Percentiles rank a stretch among this genome's conserved stretches.
Evolutionary conservation across 2,797 vertebrate species (phyloP).

Genomic region (Poecilia wingei): DNA sequence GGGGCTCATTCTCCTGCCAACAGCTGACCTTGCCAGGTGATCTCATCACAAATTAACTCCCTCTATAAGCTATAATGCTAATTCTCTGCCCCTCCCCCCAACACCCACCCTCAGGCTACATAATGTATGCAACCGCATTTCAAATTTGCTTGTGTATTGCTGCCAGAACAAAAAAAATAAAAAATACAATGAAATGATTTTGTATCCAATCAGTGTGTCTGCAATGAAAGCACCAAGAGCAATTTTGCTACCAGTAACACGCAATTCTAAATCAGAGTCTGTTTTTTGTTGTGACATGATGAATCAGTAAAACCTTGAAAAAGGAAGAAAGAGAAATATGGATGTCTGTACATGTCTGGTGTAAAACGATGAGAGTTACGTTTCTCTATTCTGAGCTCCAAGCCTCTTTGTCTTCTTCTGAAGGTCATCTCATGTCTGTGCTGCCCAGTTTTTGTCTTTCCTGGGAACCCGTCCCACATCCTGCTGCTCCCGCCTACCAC

Average conservation of each 20-base stretch:
- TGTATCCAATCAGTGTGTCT: conserved; percentile 33
- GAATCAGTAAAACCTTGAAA: conserved; percentile 49
- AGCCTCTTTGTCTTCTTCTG: conserved; percentile 61
- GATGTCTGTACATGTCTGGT: conserved; percentile 45
- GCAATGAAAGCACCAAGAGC: conserved; percentile 14
- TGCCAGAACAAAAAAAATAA: neutral
- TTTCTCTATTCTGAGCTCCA: conserved; percentile 71
- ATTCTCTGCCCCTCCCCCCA: conserved; percentile 35
- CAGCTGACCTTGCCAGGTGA: conserved; percentile 67
- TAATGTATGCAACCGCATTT: conserved; percentile 18
- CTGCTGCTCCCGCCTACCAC: conserved; percentile 56
- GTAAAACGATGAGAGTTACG: conserved; percentile 56
- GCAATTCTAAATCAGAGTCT: conserved; percentile 58
- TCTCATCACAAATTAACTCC: conserved; percentile 67
- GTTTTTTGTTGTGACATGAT: conserved; percentile 40
- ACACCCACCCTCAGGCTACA: conserved; percentile 10
- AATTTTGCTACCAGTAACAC: conserved; percentile 51
- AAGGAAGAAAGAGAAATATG: conserved; percentile 19
- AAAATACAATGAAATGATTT: conserved; percentile 39
- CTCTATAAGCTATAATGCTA: conserved; percentile 51
- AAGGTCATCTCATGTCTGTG: conserved; percentile 72
- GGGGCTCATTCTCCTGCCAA: conserved; percentile 34
- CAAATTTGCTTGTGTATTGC: conserved; percentile 28
- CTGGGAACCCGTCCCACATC: conserved; percentile 63
- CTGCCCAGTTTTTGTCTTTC: conserved; percentile 66